phyloP scores from a whole-genome alignment of 2,113 vertebrate species.

The Gallinago jamesoni region DNA sequence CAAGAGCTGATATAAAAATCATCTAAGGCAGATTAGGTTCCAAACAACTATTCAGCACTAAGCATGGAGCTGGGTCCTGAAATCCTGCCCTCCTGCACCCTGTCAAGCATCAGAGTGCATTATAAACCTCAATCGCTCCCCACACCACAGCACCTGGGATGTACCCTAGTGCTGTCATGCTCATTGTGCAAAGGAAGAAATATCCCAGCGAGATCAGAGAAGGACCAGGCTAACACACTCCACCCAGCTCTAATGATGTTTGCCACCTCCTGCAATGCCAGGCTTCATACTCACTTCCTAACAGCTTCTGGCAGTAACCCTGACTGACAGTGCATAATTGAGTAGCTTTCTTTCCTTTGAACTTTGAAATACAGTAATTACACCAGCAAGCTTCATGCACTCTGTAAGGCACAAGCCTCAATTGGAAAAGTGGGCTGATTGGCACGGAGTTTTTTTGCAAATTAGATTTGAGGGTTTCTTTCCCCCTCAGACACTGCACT shows the following conservation, averaged over 20 bases:
- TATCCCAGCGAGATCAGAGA: not conserved
- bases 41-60: not conserved
- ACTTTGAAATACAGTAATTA: not conserved
- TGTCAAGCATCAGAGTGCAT: not conserved
- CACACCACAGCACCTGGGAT: not conserved
- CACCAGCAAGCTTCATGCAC: not conserved
- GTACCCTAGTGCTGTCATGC: no score
- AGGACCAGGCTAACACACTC: not conserved
- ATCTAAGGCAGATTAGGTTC: not conserved
- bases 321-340: not conserved
- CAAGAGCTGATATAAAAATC: not conserved
- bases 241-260: not conserved
- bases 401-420: not conserved
- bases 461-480: not conserved
- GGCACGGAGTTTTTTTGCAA: accelerated
- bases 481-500: not conserved
- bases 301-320: not conserved
- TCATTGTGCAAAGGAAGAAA: not conserved
- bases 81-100: not conserved
- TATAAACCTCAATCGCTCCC: not conserved
- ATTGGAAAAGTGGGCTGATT: not conserved
- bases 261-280: not conserved
- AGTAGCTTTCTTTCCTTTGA: not conserved
- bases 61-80: not conserved
- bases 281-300: not conserved